phyloP scores from a whole-genome alignment of 2,888 invertebrate species.

The Drosophila histrio region DNA sequence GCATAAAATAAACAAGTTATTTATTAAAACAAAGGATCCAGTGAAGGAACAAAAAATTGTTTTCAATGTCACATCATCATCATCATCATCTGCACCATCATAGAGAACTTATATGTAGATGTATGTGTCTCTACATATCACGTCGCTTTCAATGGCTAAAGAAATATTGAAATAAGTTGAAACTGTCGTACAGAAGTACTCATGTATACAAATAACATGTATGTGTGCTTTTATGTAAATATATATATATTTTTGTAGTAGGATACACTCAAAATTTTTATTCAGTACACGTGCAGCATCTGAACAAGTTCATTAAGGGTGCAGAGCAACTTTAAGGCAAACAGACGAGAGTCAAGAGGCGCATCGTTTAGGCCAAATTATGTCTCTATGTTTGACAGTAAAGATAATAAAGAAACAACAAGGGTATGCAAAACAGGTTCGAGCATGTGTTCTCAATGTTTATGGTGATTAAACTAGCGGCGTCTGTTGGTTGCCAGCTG shows the following conservation, averaged over 20 bases:
- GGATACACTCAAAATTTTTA: slow-evolving; percentile 33
- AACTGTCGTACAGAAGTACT: slow-evolving; percentile 11
- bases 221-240: slow-evolving; percentile 3
- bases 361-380: slow-evolving; percentile 33
- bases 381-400: slow-evolving; percentile 51
- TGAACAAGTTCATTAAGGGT: slow-evolving; percentile 75
- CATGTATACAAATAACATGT: neutral
- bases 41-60: slow-evolving; percentile 2
- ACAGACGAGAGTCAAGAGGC: slow-evolving; percentile 29
- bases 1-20: neutral
- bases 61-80: slow-evolving; percentile 35
- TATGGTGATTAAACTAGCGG: slow-evolving; percentile 66
- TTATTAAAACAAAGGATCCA: neutral
- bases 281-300: slow-evolving; percentile 70
- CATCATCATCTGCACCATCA: slow-evolving; percentile 14
- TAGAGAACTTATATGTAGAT: neutral
- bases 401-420: slow-evolving; percentile 57
- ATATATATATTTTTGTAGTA: slow-evolving; percentile 4
- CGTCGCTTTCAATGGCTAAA: slow-evolving; percentile 40
- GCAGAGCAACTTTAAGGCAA: slow-evolving; percentile 5
- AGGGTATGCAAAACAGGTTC: slow-evolving; percentile 54
- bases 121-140: slow-evolving; percentile 6
- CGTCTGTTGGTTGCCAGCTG: slow-evolving; percentile 40
- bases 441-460: slow-evolving; percentile 56
- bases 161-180: slow-evolving; percentile 52